Conservation (phyloP, 2,888 invertebrate species). For the Papilio elwesi region DNA sequence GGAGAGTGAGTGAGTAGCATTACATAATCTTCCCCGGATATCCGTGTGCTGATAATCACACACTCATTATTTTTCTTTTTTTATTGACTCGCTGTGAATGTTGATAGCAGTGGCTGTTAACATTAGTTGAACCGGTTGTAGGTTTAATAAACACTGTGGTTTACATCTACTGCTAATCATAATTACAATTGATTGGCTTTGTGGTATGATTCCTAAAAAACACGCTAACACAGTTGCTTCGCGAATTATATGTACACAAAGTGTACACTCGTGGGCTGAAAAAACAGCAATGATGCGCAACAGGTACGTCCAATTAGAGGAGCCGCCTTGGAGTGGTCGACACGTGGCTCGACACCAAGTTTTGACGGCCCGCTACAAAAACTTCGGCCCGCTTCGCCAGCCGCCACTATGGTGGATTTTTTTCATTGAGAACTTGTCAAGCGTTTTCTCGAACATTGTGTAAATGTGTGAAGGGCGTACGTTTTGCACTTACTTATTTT, state of each 20-base stretch:
- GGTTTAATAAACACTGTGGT: too few relatives aligned
- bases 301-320: constrained; percentile 83
- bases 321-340: constrained; percentile 72
- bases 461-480: constrained; percentile 50
- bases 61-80: too few relatives aligned
- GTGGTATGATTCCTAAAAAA: constrained; percentile 19
- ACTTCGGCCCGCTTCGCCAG: constrained; percentile 72
- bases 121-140: too few relatives aligned
- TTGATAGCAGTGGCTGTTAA: too few relatives aligned
- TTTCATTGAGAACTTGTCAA: constrained; percentile 69
- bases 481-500: constrained; percentile 8
- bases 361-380: constrained; percentile 76
- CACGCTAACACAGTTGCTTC: constrained; percentile 52
- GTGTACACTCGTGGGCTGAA: constrained; percentile 62
- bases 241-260: constrained; percentile 61
- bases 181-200: too few relatives aligned
- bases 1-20: too few relatives aligned
- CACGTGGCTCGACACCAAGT: constrained; percentile 75
- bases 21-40: too few relatives aligned
- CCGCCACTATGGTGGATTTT: constrained; percentile 69
- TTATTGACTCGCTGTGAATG: too few relatives aligned
- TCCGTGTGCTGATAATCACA: too few relatives aligned
- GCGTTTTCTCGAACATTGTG: constrained; percentile 62
- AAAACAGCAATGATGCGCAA: constrained; percentile 76
- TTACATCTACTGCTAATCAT: too few relatives aligned